Base-by-base conservation (phyloP, 2,797 vertebrate species). In the Scolopax rusticola region DNA sequence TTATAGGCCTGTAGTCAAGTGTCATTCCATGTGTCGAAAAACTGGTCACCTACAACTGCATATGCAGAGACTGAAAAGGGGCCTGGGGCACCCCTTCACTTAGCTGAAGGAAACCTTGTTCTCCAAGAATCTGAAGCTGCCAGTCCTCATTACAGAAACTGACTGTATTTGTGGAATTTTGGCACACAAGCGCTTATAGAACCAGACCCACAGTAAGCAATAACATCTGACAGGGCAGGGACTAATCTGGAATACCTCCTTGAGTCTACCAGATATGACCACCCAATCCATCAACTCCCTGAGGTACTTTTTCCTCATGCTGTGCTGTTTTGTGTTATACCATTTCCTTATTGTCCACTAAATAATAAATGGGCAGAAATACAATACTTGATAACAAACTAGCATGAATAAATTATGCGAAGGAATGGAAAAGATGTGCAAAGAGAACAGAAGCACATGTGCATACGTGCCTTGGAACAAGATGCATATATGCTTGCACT, bases 291-390 rank as follows among this genome's bases (percentile, higher is more conserved):
- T 38, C 24, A 65, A 15, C 15, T 60, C 45, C 21, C 45, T 41
- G 32, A 33, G 51, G 43, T 28, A 63, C 54, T 73, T 80, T 27
- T 69, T 47, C 19, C 47, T 75, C 0, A 0, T 43, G 41, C 23
- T 84, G 24, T 91, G 20, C 16, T 86, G 33, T 74, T 85, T 41
- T 27, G 33, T 28, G 9, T 67, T 73, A 43, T 2, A 50, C 36
- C 9, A 27, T 43, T 81, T 65, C 17, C 47, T 87, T 75, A 73
- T n/a, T 18, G 40, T 51, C 51, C 56, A 51, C 38, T 85, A 67
- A 93, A 93, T 67, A 92, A 84, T 33, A 67, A 89, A 61, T 17
- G 25, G 57, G 38, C 14, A 95, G 57, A 92, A 93, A 89, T 59
- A 51, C 12, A 78, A 59, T 41, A 78, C 45, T 61, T 84, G 69